These are phyloP conservation scores for Sanderia malayensis DNA, from an alignment of 30 jellyfish, hydroid and myxozoan genomes.

Conservation along the genomic window DNA sequence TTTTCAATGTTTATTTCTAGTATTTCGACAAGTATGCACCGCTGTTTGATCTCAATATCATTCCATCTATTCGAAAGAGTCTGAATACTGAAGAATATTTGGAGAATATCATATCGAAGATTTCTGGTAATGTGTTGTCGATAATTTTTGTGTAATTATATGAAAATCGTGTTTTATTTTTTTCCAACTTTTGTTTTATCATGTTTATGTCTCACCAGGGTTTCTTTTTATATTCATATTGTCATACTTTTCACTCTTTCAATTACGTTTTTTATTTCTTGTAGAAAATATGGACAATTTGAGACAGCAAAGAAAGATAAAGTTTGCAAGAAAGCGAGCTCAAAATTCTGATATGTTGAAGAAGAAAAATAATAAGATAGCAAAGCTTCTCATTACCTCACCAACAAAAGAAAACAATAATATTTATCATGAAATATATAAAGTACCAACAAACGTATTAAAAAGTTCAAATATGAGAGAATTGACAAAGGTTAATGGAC, in stretches of 20 bases:
- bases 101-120: conserved; percentile 11
- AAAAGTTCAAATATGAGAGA: too few species aligned
- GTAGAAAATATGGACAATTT: not conserved
- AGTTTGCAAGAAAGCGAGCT: not conserved
- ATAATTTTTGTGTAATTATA: too few species aligned
- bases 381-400: not conserved
- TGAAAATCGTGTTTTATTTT: too few species aligned
- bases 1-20: conserved; percentile 27
- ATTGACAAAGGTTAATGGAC: too few species aligned
- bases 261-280: not conserved
- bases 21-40: conserved; percentile 45
- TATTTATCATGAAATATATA: too few species aligned
- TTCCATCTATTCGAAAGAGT: conserved; percentile 44
- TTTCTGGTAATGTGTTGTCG: too few species aligned
- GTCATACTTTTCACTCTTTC: not conserved
- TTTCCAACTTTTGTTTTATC: too few species aligned
- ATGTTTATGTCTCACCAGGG: too few species aligned
- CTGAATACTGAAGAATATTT: conserved; percentile 31
- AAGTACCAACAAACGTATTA: too few species aligned
- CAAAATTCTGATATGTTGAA: not conserved
- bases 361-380: not conserved
- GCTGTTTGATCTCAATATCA: conserved; percentile 37
- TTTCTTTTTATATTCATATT: too few species aligned
- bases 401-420: conserved; percentile 3
- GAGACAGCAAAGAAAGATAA: not conserved